phyloP scores from a whole-genome alignment of 2,888 invertebrate species.

The Lycaena phlaeas region DNA sequence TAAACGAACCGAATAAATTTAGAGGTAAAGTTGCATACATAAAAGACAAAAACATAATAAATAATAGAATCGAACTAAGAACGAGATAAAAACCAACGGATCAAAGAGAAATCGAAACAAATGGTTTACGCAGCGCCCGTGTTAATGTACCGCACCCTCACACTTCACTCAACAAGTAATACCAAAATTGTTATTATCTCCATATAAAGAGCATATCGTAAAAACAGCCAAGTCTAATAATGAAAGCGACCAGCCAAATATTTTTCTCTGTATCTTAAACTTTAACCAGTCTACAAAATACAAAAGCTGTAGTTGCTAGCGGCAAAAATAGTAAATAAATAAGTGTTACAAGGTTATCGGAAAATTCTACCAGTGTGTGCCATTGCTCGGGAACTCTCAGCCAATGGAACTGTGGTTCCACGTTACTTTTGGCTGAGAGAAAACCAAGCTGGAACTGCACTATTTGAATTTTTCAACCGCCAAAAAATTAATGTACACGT shows the following conservation, averaged over 20 bases:
- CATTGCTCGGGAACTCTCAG: constrained; percentile 14
- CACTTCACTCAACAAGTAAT: constrained; percentile 24
- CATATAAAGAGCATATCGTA: constrained; percentile 46
- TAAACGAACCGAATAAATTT: constrained; percentile 15
- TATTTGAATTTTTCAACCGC: constrained; percentile 24
- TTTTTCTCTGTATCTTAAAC: constrained; percentile 25
- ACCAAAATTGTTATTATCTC: constrained; percentile 24
- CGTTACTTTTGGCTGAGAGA: constrained; percentile 26
- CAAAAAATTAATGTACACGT: constrained; percentile 33
- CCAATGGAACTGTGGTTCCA: constrained; percentile 16
- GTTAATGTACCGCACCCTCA: constrained; percentile 32
- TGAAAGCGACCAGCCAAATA: constrained; percentile 63
- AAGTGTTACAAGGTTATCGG: constrained; percentile 32
- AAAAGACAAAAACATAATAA: constrained; percentile 16
- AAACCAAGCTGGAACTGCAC: constrained; percentile 26
- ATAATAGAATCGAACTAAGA: constrained; percentile 15
- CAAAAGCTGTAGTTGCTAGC: constrained; percentile 47
- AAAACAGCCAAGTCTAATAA: constrained; percentile 57
- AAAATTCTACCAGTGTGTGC: constrained; percentile 30
- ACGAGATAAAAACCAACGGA: constrained; percentile 40
- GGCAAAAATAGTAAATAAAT: constrained; percentile 43
- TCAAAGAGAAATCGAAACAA: constrained; percentile 6
- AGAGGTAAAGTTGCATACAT: constrained; percentile 4
- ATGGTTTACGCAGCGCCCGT: constrained; percentile 16
- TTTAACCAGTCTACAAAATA: constrained; percentile 22